phyloP scores from a whole-genome alignment of 2,113 vertebrate genomes.

The Hassar affinis region DNA sequence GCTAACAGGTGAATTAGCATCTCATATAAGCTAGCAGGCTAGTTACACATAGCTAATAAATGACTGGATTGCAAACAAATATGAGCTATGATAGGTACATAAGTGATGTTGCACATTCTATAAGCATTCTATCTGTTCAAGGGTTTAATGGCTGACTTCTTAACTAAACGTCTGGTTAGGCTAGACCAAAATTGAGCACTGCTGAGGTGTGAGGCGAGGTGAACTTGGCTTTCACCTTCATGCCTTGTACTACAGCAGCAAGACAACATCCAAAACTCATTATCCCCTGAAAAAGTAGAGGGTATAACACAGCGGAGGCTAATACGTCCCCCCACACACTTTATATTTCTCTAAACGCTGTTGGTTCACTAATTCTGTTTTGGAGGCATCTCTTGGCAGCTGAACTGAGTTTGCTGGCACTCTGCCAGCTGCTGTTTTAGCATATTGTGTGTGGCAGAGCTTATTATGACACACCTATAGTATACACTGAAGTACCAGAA shows the following conservation, averaged over 20 bases:
- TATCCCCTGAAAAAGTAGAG: constrained; percentile 4
- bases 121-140: neutral
- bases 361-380: constrained; percentile 6
- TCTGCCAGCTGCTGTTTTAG: neutral
- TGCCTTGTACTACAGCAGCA: neutral
- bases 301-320: neutral
- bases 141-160: neutral
- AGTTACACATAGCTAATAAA: neutral
- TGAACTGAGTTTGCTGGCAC: neutral
- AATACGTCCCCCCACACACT: neutral
- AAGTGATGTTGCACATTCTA: neutral
- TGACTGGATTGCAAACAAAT: neutral
- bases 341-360: neutral
- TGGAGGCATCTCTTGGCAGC: constrained; percentile 30
- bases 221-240: neutral
- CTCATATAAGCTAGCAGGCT: neutral
- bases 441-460: neutral
- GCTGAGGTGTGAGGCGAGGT: neutral
- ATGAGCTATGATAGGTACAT: neutral
- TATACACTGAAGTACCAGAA: neutral
- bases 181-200: neutral
- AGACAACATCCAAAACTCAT: neutral
- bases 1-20: neutral
- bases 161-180: neutral
- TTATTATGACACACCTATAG: neutral